Evolutionary conservation across 2,888 invertebrate genomes (phyloP), one percentile per base, ranked within the genome.

Genomic region (Lamellibrachia columna): DNA sequence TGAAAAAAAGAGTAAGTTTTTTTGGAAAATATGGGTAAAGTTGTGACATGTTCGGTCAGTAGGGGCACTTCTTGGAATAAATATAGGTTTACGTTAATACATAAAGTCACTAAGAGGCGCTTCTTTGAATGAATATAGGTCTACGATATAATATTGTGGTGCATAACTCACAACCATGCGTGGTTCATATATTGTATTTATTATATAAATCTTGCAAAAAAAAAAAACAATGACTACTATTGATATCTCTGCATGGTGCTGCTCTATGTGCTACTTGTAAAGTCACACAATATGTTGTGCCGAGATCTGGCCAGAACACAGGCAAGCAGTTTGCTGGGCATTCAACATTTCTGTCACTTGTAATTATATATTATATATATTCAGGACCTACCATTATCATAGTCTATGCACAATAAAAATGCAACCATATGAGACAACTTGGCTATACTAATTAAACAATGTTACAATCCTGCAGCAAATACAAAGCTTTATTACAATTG

Each of bases 191-290:
- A 75, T 75, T 75, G 15, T 55, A 55, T 22, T 75, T 75, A 75
- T 75, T 75, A 75, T 75, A 75, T 75, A 75, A 75, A 75, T 75
- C 75, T 75, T 75, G 75, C 75, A 75, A 75, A 75, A 75, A 75
- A 22, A 75, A n/a, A 75, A 75, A 75, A 75, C 22, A 75, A 3
- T 75, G 75, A 75, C 60, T 15, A 60, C 60, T 60, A 60, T 40
- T 40, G 40, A 40, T 40, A 40, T 15, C 8, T 58, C 58, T 58
- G 58, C 58, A 58, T 15, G 58, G 58, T 58, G 58, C 8, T 58
- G 58, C 15, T 58, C 58, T 7, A 7, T 58, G 58, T 58, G 8
- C 58, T 11, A 58, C 58, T 58, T 58, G 58, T 58, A 15, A 58
- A 58, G 40, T 1, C 40, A 40, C 40, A 40, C 40, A 40, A 40